phyloP scores from a whole-genome alignment of 2,888 invertebrate species.

The Crocallis elinguaria region DNA sequence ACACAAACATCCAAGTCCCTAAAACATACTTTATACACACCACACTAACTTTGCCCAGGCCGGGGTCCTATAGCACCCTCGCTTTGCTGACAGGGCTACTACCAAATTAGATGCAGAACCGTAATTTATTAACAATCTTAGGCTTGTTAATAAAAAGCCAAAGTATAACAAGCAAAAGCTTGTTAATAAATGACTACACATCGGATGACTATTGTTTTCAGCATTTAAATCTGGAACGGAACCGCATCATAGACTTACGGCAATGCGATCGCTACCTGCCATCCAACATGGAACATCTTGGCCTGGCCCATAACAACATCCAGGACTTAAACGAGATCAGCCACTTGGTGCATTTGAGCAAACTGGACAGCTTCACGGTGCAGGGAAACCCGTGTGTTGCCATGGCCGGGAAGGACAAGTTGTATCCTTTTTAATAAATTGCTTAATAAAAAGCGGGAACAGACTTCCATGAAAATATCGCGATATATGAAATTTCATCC shows the following conservation, averaged over 20 bases:
- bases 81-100: too few relatives aligned
- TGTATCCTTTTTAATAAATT: constrained; percentile 87
- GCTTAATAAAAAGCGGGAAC: neutral
- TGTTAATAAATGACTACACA: neutral
- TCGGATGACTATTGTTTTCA: constrained; percentile 58
- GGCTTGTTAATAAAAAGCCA: too few relatives aligned
- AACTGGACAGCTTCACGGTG: constrained; percentile 92
- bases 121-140: too few relatives aligned
- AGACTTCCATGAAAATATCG: too few relatives aligned
- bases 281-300: constrained; percentile 88
- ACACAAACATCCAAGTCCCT: too few relatives aligned
- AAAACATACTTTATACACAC: too few relatives aligned
- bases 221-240: constrained; percentile 94
- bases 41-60: too few relatives aligned
- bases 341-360: constrained; percentile 90
- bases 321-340: constrained; percentile 94
- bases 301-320: constrained; percentile 93
- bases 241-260: constrained; percentile 91
- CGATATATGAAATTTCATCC: too few relatives aligned
- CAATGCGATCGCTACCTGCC: constrained; percentile 94
- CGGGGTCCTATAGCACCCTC: too few relatives aligned
- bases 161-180: too few relatives aligned
- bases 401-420: constrained; percentile 88
- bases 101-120: too few relatives aligned
- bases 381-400: constrained; percentile 95